Base-by-base conservation (phyloP, 2,113 vertebrate genomes). In the Oenanthe oenanthe region DNA sequence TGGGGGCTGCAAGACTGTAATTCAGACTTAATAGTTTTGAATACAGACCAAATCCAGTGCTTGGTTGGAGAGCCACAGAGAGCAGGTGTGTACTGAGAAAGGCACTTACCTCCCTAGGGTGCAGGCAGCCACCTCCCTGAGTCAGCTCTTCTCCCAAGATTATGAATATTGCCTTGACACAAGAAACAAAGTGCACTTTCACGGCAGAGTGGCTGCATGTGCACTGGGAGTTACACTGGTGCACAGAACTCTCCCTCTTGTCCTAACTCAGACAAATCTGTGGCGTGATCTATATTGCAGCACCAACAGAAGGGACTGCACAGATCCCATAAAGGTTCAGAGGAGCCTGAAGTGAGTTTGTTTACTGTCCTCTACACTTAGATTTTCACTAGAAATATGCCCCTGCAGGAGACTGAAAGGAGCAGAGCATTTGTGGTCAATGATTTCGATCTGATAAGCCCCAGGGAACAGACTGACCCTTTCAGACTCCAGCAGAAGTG, bases 141-240 rank as follows among this genome's bases (percentile, higher is more conserved):
- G 57, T 67, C 82, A 82, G 57, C 71, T 75, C 11, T 82, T 85
- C 63, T 34, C 66, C 56, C 2, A 20, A 50, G n/a, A 12, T 88
- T 28, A n/a, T 36, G 40, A 36, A 28, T 43, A 65, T 85, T 57
- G 71, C 36, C 62, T 48, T 83, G 62, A 61, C 62, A 24, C 40
- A 40, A 36, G 73, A 61, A 87, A 20, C 51, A 62, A 48, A 25
- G 29, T 54, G 56, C 60, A 6, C 18, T 68, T 66, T 36, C 56
- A 43, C 0, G 0, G 13, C 1, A 0, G 42, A n/a, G 7, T 2
- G 5, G 51, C 61, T 54, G 43, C 40, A 14, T 1, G 1, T 8
- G 15, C 7, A 3, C 63, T 22, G 32, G 34, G 56, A 42, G n/a
- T 62, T n/a, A 45, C 3, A 1, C 31, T 2, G 10, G 13, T 31